Percentiles rank a stretch among this genome's conserved stretches.
Conservation (phyloP, 2,113 vertebrate genomes). For the Ceyx cyanopectus region DNA sequence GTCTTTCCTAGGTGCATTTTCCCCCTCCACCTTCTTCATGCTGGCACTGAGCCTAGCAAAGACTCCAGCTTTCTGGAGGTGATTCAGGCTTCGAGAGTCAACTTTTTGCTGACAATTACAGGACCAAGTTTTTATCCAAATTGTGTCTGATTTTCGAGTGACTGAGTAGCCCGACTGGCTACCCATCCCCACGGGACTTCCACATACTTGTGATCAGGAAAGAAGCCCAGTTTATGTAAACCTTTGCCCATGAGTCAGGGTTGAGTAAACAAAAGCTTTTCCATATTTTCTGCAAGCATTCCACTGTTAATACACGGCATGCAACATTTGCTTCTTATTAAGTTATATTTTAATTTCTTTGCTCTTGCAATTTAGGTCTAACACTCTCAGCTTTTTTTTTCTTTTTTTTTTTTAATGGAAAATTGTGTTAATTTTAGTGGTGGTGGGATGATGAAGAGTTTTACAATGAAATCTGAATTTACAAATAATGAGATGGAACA, state of each 20-base stretch:
- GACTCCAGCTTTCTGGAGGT: neutral
- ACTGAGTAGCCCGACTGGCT: neutral
- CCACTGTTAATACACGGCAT: conserved; percentile 25
- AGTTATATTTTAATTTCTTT: conserved; percentile 39
- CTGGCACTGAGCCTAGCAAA: neutral
- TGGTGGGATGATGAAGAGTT: neutral
- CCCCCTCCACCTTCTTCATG: neutral
- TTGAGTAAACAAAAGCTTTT: conserved; percentile 31
- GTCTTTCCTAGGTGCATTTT: no score
- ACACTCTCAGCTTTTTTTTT: neutral
- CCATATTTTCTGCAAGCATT: conserved; percentile 30
- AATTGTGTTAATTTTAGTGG: neutral
- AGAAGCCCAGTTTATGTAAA: conserved; percentile 37
- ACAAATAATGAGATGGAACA: neutral
- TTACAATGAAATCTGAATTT: neutral
- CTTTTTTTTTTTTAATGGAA: neutral
- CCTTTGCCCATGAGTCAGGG: conserved; percentile 12
- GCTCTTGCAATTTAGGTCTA: conserved; percentile 35
- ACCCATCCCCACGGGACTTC: neutral
- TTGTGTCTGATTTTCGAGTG: neutral
- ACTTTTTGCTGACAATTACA: neutral
- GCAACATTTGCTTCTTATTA: conserved; percentile 48
- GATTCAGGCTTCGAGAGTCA: neutral
- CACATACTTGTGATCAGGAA: neutral
- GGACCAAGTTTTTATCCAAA: neutral